Evolutionary conservation across 2,113 vertebrate species (phyloP), one percentile per base, ranked within the genome.

Genomic region (Sigmodon hispidus): DNA sequence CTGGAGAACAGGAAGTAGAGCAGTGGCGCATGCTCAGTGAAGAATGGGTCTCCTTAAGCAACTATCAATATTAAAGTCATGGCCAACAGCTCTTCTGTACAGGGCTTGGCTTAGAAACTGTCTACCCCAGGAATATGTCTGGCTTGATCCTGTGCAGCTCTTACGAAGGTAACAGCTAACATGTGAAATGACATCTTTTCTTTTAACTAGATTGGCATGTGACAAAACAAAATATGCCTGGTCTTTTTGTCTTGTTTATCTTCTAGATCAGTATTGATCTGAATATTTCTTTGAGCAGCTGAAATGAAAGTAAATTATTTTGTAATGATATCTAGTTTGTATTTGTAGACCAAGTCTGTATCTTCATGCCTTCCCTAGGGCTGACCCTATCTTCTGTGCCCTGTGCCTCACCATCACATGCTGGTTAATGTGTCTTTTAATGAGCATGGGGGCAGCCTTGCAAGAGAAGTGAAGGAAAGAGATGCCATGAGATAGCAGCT

Each of bases 301-400:
- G 24, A 95, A 70, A 76, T 70, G 1, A 87, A 91, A 40, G 89
- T 76, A 69, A 88, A 70, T 22, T 77, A 5, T 45, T 94, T 43
- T 76, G 16, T 55, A 69, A 29, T 5, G 17, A 16, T 36, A 36
- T 63, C 5, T 7, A 8, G 29, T 7, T 12, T 72, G 5, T 50
- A 34, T 59, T 26, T 63, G 17, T n/a, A 80, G 69, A n/a, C 70
- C 34, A 26, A 81, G 79, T 13, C 21, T 61, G 55, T 59, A 29
- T 36, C 24, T 29, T 40, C 13, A 16, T 59, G 13, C 3, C 55
- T 59, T 24, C 24, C 21, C 43, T 61, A 3, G 43, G 12, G 12
- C 2, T 36, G 36, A 34, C 7, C 24, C 16, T 55, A 16, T 5
- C 50, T 75, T 50, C 1, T 13, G 22, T 4, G 4, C 43, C 24